Percentiles rank a stretch among this genome's conserved stretches.
Evolutionary conservation across 2,888 invertebrate genomes (phyloP).

Genomic region (Campoletis raptor): DNA sequence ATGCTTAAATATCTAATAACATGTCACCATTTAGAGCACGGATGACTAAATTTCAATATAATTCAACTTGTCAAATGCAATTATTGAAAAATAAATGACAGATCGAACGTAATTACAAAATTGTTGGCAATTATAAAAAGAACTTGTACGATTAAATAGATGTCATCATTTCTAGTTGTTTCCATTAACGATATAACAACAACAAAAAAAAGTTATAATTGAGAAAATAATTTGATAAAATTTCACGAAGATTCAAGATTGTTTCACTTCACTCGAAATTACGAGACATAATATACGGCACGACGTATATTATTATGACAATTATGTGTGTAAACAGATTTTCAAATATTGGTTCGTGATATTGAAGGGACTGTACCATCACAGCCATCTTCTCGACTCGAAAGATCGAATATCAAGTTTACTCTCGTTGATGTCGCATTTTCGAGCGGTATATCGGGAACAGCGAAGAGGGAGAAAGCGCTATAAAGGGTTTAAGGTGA

Average conservation of each 20-base stretch:
- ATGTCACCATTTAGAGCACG: no score
- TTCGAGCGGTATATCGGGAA: background rate
- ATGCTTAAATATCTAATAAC: no score
- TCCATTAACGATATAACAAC: background rate
- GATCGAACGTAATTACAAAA: background rate
- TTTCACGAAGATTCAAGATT: background rate
- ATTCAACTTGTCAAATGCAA: background rate
- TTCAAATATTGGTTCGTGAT: constrained; percentile 7
- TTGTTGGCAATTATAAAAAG: background rate
- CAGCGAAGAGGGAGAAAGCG: background rate
- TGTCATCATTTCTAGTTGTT: background rate
- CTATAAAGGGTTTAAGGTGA: constrained; percentile 27
- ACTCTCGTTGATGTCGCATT: constrained; percentile 11
- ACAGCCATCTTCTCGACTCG: background rate
- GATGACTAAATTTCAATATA: no score
- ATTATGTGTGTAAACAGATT: background rate
- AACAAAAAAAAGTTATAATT: background rate
- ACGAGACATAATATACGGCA: background rate
- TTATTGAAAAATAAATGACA: background rate
- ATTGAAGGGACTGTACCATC: background rate
- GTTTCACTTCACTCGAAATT: background rate
- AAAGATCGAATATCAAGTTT: constrained; percentile 32
- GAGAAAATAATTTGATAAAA: background rate
- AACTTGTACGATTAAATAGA: background rate
- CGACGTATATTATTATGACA: background rate